These are phyloP conservation scores for Pseudomugil tenellus DNA, from an alignment of 2,797 vertebrate genomes.

Conservation along the genomic window DNA sequence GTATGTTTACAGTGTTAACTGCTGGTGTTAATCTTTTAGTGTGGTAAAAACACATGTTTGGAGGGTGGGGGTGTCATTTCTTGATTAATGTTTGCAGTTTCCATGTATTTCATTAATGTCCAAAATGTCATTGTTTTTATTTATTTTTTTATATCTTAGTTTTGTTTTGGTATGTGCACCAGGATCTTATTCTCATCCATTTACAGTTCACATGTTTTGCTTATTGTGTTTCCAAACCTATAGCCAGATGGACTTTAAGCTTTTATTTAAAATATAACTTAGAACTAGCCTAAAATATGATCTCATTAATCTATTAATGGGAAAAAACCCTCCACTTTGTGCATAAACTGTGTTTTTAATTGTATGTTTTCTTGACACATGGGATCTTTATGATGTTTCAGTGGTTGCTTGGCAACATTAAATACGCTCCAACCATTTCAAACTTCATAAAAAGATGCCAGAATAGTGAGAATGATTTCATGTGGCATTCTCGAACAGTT, in stretches of 20 bases:
- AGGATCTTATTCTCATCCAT: neutral
- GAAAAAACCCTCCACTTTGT: neutral
- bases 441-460: constrained; percentile 6
- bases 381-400: neutral
- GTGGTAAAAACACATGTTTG: neutral
- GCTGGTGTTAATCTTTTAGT: neutral
- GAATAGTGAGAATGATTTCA: constrained; percentile 18
- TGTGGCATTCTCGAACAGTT: neutral
- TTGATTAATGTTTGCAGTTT: no score
- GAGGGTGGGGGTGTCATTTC: no score
- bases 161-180: neutral
- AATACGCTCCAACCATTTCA: neutral
- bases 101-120: neutral
- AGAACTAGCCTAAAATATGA: no score
- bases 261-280: no score
- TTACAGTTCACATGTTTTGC: neutral
- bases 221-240: neutral
- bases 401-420: constrained; percentile 9
- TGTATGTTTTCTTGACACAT: neutral
- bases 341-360: neutral
- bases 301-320: neutral
- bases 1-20: neutral
- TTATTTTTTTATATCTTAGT: neutral
- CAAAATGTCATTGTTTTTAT: neutral
- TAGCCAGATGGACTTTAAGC: neutral